Evolutionary conservation across 2,113 vertebrate genomes (phyloP), one percentile per base, ranked within the genome.

Genomic region (Prolemur simus): DNA sequence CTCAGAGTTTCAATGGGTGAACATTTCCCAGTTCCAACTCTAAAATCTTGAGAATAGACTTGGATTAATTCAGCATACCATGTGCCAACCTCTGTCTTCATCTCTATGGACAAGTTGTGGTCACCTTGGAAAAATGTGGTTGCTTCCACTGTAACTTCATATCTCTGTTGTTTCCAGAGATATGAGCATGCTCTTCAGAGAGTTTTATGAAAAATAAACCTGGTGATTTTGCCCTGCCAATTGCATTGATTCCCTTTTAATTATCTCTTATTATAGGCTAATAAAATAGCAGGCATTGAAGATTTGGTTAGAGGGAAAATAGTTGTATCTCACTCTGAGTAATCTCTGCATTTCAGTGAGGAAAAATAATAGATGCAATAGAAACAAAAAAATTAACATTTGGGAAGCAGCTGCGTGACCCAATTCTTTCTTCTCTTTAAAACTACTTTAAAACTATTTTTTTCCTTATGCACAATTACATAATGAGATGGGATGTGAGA

Each of bases 231-330:
- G 52, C 5, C 56, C 69, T 63, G 32, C 37, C 60, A 88, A 11
- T 88, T 93, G 17, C 25, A 90, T 23, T 27, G 39, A 69, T 29
- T 82, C 12, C 34, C n/a, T 94, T 97, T 90, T 3, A 71, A 89
- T 94, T 37, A 81, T 39, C 32, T 85, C 34, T 88, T 85, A 83
- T 78, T 95, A 92, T 66, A 25, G 25, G 42, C n/a, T 86, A 73
- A 85, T 92, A 95, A 95, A 90, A 89, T 91, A 93, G 60, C 64
- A 94, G 66, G 58, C 63, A 88, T 56, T 82, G 45, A 95, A 91
- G 39, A 85, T 32, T 54, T 81, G 27, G 85, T 92, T 84, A 32
- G 58, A 3, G 18, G 39, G 21, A 17, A 87, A 88, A 60, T n/a
- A 64, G n/a, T 82, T 94, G 3, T 90, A 74, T 77, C 76, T 88